These are phyloP conservation scores for Hystrix brachyura DNA, from an alignment of 2,113 vertebrate genomes.

Conservation along the genomic window DNA sequence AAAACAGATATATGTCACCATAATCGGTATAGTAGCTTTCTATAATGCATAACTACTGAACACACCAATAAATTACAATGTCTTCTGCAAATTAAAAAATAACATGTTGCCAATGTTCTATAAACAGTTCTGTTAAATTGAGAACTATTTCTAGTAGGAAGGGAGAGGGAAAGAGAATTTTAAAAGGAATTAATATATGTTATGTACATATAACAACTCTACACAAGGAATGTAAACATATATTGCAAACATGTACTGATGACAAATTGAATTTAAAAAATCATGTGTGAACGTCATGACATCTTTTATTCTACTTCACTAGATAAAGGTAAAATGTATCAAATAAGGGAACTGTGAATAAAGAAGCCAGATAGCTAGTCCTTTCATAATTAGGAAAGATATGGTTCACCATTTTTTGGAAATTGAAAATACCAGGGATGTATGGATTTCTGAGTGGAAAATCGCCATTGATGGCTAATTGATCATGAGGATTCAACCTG, in stretches of 20 bases:
- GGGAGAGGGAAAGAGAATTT: no score
- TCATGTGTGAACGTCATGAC: neutral
- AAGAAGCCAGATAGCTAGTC: neutral
- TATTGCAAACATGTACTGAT: no score
- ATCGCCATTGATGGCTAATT: conserved; percentile 78
- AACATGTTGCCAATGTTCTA: neutral
- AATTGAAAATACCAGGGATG: conserved; percentile 73
- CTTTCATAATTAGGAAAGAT: conserved; percentile 66
- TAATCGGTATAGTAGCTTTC: neutral
- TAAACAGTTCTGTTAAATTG: neutral
- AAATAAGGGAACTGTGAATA: neutral
- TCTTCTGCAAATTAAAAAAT: neutral
- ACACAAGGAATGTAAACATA: no score
- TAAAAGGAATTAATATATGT: no score
- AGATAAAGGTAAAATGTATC: neutral
- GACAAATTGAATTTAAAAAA: neutral
- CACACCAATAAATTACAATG: neutral
- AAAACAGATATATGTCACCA: neutral
- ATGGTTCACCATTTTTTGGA: conserved; percentile 73
- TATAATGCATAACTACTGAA: neutral
- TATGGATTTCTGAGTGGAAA: conserved; percentile 82
- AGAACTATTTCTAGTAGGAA: neutral
- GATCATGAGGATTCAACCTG: conserved; percentile 84
- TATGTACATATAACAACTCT: no score
- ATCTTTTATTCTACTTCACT: neutral